Percentiles rank a stretch among this genome's conserved stretches.
Evolutionary conservation across 2,113 vertebrate species (phyloP).

Genomic region (Micronycteris hirsuta): DNA sequence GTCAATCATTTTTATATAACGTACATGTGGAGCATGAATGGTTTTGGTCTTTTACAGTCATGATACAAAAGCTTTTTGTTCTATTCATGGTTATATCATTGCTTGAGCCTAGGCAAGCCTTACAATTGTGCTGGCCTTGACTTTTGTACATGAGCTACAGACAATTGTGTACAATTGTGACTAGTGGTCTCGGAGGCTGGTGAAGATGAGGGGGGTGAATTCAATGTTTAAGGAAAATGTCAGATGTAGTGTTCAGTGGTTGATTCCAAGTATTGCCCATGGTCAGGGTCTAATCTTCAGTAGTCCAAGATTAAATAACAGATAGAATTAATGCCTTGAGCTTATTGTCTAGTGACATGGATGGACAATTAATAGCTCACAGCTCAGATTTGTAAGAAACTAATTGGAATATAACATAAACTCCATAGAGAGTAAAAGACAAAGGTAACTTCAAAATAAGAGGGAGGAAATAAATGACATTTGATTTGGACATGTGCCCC

Average conservation of each 20-base stretch:
- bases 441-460: slow-evolving; percentile 43
- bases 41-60: slow-evolving; percentile 41
- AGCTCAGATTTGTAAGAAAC: slow-evolving; percentile 5
- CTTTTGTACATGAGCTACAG: slow-evolving; percentile 29
- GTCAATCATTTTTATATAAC: slow-evolving; percentile 42
- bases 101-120: slow-evolving; percentile 14
- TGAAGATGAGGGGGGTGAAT: not conserved
- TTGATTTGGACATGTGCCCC: slow-evolving; percentile 55
- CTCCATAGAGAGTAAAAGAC: slow-evolving; percentile 11
- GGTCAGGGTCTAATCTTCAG: not conserved
- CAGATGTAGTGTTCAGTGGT: not conserved
- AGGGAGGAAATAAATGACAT: slow-evolving; percentile 53
- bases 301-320: not conserved
- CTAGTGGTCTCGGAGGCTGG: not conserved
- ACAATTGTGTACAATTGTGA: not conserved
- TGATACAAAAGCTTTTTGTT: slow-evolving; percentile 18
- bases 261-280: not conserved
- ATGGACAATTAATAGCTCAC: not conserved
- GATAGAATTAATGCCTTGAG: not conserved
- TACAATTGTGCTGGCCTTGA: not conserved
- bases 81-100: not conserved
- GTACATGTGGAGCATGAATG: not conserved
- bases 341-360: not conserved
- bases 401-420: slow-evolving; percentile 9
- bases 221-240: not conserved